phyloP scores from a whole-genome alignment of 2,113 vertebrate species.

The Lepus americanus region DNA sequence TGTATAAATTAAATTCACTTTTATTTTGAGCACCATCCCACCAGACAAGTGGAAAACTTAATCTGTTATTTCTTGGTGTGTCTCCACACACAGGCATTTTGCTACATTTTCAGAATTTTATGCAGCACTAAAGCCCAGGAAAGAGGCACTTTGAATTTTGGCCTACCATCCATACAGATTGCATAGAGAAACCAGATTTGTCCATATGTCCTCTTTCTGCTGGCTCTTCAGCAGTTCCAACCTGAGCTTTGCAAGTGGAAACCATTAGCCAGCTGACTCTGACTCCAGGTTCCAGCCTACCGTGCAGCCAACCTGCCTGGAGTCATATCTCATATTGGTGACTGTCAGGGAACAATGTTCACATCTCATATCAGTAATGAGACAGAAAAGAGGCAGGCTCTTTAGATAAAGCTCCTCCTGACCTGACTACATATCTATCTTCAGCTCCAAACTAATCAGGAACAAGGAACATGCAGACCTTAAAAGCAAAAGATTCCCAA shows the following conservation, averaged over 20 bases:
- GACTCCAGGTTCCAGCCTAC: background rate
- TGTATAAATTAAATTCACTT: background rate
- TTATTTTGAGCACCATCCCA: background rate
- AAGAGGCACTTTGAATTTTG: background rate
- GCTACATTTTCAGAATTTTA: background rate
- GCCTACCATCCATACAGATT: background rate
- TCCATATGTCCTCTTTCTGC: background rate
- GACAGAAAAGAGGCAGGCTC: too few species aligned
- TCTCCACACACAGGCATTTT: background rate
- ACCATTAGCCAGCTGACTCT: too few species aligned
- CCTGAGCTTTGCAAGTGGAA: background rate
- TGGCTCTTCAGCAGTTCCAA: background rate
- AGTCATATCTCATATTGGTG: rapidly evolving
- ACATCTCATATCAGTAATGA: background rate
- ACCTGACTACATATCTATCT: too few species aligned
- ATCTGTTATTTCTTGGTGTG: background rate
- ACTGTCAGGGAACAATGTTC: background rate
- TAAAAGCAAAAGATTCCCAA: too few species aligned
- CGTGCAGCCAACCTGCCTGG: background rate
- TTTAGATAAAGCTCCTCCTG: too few species aligned
- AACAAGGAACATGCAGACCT: too few species aligned
- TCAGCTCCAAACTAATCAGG: too few species aligned
- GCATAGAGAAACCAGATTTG: background rate
- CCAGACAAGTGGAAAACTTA: background rate
- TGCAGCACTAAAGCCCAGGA: background rate